Base-by-base conservation (phyloP, 2,113 vertebrate species). In the Gambusia affinis region DNA sequence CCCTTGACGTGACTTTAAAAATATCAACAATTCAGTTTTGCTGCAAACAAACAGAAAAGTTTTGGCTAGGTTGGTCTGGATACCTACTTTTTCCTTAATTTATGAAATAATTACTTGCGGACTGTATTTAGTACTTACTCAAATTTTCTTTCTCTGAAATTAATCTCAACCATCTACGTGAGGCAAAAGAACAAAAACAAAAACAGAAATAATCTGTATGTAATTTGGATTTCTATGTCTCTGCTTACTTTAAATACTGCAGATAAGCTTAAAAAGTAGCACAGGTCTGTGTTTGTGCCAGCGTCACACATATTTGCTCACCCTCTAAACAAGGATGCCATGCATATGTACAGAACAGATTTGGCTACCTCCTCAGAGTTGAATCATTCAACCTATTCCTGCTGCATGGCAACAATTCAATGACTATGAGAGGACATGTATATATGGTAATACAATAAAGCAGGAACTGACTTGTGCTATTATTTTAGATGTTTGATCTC, bases 311-410 rank as follows among this genome's bases (percentile, higher is more conserved):
- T 94, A 83, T 94, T 93, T 93, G 70, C 89, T 85, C 80, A 87
- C 88, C 84, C 87, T 90, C 85, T 85, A 89, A 87, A 91, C 88
- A 87, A 87, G 87, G 89, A 87, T 92, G 81, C 80, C 81, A 60
- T 87, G 85, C 87, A 78, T 94, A 94, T 95, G 91, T 92, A 93
- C 94, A 85, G 76, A 91, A 91, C 89, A 91, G 93, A 92, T 95
- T 95, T 93, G 87, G 86, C 86, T 27, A 65, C 81, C 79, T 65
- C 78, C 75, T 92, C 80, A 79, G 78, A 84, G 78, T 73, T 82
- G 73, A 91, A 87, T 85, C 85, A 85, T 85, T 67, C 67, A 87
- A 85, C 84, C 78, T 79, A 86, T 90, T 92, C 78, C 84, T 79
- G 51, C 60, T 72, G 82, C 60, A 80, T 91, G 90, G 88, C 90